Conservation (phyloP, 2,797 vertebrate genomes). For the Pelobates cultripes region DNA sequence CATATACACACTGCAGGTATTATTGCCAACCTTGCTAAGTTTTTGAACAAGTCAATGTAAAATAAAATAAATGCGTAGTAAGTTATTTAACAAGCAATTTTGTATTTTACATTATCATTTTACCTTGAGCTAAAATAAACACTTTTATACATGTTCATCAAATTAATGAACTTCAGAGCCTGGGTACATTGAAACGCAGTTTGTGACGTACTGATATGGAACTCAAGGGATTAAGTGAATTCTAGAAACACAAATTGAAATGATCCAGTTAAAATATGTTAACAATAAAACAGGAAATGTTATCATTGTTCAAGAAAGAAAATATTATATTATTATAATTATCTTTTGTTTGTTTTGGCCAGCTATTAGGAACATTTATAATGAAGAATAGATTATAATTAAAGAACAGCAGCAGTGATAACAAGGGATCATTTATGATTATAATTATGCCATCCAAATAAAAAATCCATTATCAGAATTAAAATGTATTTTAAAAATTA, state of each 20-base stretch:
- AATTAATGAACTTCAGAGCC: not conserved
- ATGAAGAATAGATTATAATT: not conserved
- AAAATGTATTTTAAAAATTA: no score
- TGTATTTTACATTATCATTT: not conserved
- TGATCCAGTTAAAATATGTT: not conserved
- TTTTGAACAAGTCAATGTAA: slow-evolving; percentile 27
- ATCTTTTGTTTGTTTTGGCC: not conserved
- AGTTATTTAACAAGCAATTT: slow-evolving; percentile 1
- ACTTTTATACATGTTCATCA: not conserved
- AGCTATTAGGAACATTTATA: not conserved
- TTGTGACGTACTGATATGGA: not conserved
- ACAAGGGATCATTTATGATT: no score
- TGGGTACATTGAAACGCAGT: not conserved
- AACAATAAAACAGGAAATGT: not conserved
- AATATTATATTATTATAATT: not conserved
- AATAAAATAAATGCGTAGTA: slow-evolving; percentile 7
- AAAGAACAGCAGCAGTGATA: not conserved
- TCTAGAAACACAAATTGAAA: not conserved
- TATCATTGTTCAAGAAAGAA: not conserved
- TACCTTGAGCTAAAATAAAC: slow-evolving; percentile 19
- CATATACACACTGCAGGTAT: slow-evolving; percentile 17
- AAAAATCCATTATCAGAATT: no score
- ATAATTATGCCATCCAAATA: no score
- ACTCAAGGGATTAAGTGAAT: not conserved
- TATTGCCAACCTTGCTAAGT: slow-evolving; percentile 5